Percentiles rank a stretch among this genome's conserved stretches.
These are phyloP conservation scores for Drosophila meridiana DNA, from an alignment of 2,888 invertebrate genomes.

Conservation along the genomic window DNA sequence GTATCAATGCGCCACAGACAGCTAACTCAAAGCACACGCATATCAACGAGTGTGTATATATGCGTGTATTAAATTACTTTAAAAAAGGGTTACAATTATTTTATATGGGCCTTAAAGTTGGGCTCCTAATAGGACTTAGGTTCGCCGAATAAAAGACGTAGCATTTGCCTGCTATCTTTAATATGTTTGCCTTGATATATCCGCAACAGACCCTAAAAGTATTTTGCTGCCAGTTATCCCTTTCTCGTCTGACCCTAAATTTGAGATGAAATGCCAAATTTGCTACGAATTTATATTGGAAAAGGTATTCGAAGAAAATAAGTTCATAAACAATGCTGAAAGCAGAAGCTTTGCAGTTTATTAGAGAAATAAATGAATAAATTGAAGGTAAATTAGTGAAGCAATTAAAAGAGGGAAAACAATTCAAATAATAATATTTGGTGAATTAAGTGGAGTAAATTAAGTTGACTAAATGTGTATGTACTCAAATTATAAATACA, in stretches of 20 bases:
- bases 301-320: constrained; percentile 40
- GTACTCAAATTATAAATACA: no score
- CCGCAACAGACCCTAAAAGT: constrained; percentile 31
- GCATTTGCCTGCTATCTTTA: constrained; percentile 41
- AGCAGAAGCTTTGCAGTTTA: constrained; percentile 3
- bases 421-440: neutral
- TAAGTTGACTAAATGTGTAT: no score
- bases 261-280: constrained; percentile 50
- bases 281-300: constrained; percentile 29
- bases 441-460: no score
- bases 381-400: neutral
- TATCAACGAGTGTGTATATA: constrained; percentile 7
- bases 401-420: neutral
- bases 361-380: neutral
- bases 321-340: constrained; percentile 22
- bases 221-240: constrained; percentile 38
- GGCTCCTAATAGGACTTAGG: constrained; percentile 29
- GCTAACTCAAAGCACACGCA: constrained; percentile 23
- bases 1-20: constrained; percentile 71
- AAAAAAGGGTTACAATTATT: constrained; percentile 72
- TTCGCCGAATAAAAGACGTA: constrained; percentile 24
- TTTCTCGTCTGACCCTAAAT: constrained; percentile 55
- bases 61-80: constrained; percentile 67
- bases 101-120: constrained; percentile 63
- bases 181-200: constrained; percentile 38